Conservation (phyloP, 2,888 invertebrate species). For the Melanchra persicariae region DNA sequence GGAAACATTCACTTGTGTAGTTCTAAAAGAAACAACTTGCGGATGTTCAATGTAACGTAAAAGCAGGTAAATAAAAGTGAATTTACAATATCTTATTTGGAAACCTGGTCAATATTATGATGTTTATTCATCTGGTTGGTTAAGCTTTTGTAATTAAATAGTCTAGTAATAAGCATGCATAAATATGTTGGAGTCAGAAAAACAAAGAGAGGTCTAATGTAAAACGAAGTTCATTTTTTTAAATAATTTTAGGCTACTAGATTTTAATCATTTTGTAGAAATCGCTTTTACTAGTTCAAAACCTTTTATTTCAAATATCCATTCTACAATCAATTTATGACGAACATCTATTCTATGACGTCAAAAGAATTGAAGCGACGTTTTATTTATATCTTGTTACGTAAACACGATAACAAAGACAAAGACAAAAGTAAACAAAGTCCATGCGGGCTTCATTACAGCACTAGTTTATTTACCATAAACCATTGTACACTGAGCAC, state of each 20-base stretch:
- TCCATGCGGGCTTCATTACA: conserved; percentile 28
- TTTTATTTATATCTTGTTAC: conserved; percentile 10
- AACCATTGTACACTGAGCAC: conserved; percentile 26
- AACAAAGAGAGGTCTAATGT: too few relatives aligned
- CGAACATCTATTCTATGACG: background rate
- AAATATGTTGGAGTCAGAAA: too few relatives aligned
- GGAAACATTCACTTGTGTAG: conserved; percentile 24
- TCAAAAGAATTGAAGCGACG: background rate
- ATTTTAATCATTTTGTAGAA: too few relatives aligned
- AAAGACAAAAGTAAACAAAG: conserved; percentile 23
- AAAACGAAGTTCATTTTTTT: too few relatives aligned
- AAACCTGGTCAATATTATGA: background rate
- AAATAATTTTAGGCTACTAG: too few relatives aligned
- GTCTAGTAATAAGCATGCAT: too few relatives aligned
- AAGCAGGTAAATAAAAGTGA: conserved; percentile 12
- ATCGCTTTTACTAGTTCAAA: too few relatives aligned
- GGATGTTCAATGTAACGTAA: conserved; percentile 20
- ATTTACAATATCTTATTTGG: too few relatives aligned
- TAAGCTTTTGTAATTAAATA: too few relatives aligned
- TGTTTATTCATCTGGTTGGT: too few relatives aligned
- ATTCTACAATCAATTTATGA: background rate
- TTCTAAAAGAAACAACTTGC: conserved; percentile 36
- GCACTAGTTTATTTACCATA: conserved; percentile 8
- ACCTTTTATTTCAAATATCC: too few relatives aligned
- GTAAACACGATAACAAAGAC: conserved; percentile 6